phyloP scores from a whole-genome alignment of 2,113 vertebrate genomes.

The Numida meleagris region DNA sequence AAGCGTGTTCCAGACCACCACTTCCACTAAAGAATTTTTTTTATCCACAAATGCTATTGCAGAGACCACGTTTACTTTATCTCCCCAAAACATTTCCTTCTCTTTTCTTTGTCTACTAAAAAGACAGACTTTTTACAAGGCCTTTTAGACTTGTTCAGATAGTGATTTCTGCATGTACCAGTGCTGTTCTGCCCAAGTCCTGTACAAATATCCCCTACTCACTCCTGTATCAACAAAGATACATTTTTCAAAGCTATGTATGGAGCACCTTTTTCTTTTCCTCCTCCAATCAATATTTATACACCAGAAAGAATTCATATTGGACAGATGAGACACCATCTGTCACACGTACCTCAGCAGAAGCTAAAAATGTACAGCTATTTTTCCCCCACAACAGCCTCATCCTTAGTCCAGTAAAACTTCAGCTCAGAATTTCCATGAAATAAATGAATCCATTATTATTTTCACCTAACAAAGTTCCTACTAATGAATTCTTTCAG shows the following conservation, averaged over 20 bases:
- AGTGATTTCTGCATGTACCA: background rate
- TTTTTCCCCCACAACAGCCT: background rate
- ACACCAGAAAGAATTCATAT: background rate
- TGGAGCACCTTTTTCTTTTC: background rate
- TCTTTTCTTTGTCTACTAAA: background rate
- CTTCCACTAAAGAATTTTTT: background rate
- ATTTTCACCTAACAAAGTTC: background rate
- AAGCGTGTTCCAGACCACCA: background rate
- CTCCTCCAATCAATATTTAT: background rate
- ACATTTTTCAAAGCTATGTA: background rate
- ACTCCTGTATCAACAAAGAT: background rate
- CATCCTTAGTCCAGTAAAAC: background rate
- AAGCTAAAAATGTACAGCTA: background rate
- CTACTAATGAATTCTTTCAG: background rate
- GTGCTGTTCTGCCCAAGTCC: background rate
- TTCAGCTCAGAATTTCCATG: background rate
- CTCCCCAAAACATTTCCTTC: background rate
- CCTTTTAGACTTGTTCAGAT: background rate
- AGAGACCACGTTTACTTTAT: background rate
- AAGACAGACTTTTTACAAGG: background rate
- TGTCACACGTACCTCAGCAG: background rate
- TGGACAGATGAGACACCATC: background rate
- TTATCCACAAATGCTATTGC: background rate
- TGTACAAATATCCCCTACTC: background rate
- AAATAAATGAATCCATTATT: background rate